A percentile compares a stretch with the other conserved stretches of the same genome.
Evolutionary conservation across 2,888 invertebrate species (phyloP).

Genomic region (Drosophila limbata): DNA sequence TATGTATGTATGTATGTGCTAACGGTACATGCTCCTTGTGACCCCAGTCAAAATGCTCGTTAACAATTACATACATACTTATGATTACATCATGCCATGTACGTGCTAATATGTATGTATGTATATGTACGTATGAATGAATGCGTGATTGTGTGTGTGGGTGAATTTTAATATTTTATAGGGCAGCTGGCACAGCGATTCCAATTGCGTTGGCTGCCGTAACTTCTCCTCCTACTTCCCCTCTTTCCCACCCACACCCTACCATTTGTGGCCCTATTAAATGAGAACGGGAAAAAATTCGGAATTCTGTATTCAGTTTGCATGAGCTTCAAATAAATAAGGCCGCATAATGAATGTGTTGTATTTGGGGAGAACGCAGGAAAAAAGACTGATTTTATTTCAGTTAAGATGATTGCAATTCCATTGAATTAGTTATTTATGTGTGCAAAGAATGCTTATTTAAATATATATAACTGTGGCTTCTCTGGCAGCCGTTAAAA

Average conservation of each 20-base stretch:
- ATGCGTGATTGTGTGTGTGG: conserved; percentile 18
- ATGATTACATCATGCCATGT: conserved; percentile 63
- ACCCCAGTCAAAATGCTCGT: conserved; percentile 32
- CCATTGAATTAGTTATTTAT: conserved; percentile 16
- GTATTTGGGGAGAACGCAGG: background rate
- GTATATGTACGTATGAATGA: background rate
- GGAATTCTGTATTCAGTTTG: conserved; percentile 23
- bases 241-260: background rate
- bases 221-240: background rate
- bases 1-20: conserved; percentile 19
- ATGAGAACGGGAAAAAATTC: conserved; percentile 19
- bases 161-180: conserved; percentile 72
- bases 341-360: conserved; percentile 28
- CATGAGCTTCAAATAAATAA: conserved; percentile 28
- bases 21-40: conserved; percentile 28
- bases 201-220: conserved; percentile 37
- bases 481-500: background rate
- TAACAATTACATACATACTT: conserved; percentile 17
- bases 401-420: conserved; percentile 22
- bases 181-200: conserved; percentile 67
- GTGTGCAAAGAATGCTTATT: background rate
- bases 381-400: conserved; percentile 23
- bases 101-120: background rate
- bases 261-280: conserved; percentile 31
- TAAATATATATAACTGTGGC: background rate